Conservation (phyloP, 1,140 invertebrate genomes). For the Drosophila orena region DNA sequence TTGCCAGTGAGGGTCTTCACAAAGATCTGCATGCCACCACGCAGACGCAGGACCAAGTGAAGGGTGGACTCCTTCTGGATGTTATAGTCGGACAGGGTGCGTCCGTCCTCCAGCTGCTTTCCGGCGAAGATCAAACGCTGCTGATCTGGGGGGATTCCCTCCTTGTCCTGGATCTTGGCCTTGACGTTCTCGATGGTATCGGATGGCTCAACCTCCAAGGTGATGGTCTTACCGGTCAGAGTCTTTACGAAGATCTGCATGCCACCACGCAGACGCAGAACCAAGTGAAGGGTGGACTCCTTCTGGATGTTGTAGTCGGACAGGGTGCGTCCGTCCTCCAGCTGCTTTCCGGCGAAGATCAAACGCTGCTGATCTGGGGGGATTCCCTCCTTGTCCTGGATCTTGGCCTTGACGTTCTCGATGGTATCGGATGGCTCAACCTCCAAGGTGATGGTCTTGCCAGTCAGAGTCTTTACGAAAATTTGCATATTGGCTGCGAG, state of each 20-base stretch:
- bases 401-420: constrained; percentile 6
- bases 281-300: constrained; percentile 1
- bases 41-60: background rate
- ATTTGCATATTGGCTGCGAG: constrained; percentile 88
- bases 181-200: constrained; percentile 2
- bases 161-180: constrained; percentile 6
- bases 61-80: constrained; percentile 4
- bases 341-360: constrained; percentile 4
- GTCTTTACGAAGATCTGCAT: constrained; percentile 10
- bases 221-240: constrained; percentile 1
- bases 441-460: constrained; percentile 6
- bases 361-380: constrained; percentile 9
- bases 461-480: constrained; percentile 8
- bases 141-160: constrained; percentile 5
- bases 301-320: constrained; percentile 12
- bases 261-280: background rate
- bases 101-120: background rate
- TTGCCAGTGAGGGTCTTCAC: constrained; percentile 94
- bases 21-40: constrained; percentile 90
- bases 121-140: constrained; percentile 1
- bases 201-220: background rate
- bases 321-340: constrained; percentile 5
- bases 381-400: constrained; percentile 8
- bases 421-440: constrained; percentile 7
- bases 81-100: background rate